Evolutionary conservation across 1,140 invertebrate species (phyloP), one percentile per base, ranked within the genome.

Genomic region (Diachasmimorpha longicaudata): DNA sequence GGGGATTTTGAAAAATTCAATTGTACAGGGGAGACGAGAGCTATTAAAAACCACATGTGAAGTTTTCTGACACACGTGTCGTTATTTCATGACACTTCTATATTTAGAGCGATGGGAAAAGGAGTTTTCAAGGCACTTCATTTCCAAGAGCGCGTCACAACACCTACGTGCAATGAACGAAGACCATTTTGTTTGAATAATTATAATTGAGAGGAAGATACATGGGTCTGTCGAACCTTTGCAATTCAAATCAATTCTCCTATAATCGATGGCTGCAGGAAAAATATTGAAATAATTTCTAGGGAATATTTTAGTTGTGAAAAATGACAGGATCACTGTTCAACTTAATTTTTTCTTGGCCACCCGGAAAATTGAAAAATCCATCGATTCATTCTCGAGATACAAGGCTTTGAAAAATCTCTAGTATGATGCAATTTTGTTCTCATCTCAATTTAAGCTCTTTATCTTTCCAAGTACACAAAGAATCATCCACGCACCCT

Each of bases 51-150:
- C 52, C 69, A 82, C 80, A 83, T 80, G 81, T 82, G 77, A 79
- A 77, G 8, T 63, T 1, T 25, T 63, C 58, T 25, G n/a, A 70
- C 74, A 75, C 68, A 70, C 70, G 74, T 78, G 74, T 82, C 77
- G 39, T 77, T 55, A 70, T 80, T 72, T 48, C 75, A 77, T 80
- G 79, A 79, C 79, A 82, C 80, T 81, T 74, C 83, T 85, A 85
- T 84, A 84, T 85, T 84, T 85, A 85, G 83, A 80, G 78, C 81
- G 81, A 80, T 85, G 83, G 83, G 83, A 85, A 85, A 84, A 84
- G 21, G 72, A 55, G 58, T 36, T 52, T 69, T 48, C 44, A 82
- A 76, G 76, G 58, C 42, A 67, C 70, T 37, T 48, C 37, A 16
- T 46, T 25, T 25, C 19, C 58, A 13, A 58, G 14, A 55, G 37